Base-by-base conservation (phyloP, 2,113 vertebrate genomes). In the Rousettus leschenaultii region DNA sequence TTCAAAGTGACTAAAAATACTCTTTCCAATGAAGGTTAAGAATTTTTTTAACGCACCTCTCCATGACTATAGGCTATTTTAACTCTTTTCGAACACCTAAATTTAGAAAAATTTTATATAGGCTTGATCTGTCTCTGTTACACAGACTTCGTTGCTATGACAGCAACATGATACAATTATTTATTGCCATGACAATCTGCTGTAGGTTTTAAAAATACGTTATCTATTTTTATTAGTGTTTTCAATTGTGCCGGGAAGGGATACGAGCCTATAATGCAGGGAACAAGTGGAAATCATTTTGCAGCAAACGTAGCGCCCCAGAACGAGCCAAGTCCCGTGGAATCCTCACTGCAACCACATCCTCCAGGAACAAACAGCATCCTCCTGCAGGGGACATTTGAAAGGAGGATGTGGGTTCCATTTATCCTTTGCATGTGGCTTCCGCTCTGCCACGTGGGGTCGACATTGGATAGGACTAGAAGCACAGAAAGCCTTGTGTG, bases 161-260 rank as follows among this genome's bases (percentile, higher is more conserved):
- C 98, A 98, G 98, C 98, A 96, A 98, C 98, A 97, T 91, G 98
- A 98, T 98, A 98, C 98, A 98, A 99, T 99, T 98, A 98, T 99
- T 99, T 98, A 99, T 99, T 65, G 94, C 98, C 98, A 98, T 98
- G 98, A 98, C 98, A 95, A 98, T 98, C 98, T 97, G 97, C 98
- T 98, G 98, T 98, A 98, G 98, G 97, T 98, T 98, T 98, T 98
- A 98, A 91, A 98, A 98, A 98, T 98, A 98, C 86, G 95, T 98
- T 98, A 96, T 98, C 98, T 98, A 98, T 98, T 98, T 98, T 98
- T 98, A 98, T 98, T 98, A 98, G 98, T 97, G 97, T 98, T 98
- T 98, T 98, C 98, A 91, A 98, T 98, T 98, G 98, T 96, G 82
- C 91, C 19, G 94, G 96, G 93, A 95, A 98, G 97, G 97, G 97